Conservation (phyloP, 2,888 invertebrate species). For the Sussaba pulchella region DNA sequence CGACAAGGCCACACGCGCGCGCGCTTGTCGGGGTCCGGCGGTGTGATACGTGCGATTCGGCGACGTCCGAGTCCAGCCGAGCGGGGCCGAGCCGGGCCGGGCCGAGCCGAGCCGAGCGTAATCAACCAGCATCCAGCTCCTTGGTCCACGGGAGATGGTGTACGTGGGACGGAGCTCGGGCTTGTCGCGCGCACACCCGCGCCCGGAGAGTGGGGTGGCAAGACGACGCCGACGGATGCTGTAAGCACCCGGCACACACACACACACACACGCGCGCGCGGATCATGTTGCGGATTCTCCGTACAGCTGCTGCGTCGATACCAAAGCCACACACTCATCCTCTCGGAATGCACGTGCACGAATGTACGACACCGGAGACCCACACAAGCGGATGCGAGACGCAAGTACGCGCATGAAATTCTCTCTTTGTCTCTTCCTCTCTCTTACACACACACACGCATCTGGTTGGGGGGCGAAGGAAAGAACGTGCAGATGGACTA, state of each 20-base stretch:
- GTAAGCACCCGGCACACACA: constrained; percentile 22
- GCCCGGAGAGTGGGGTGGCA: too few relatives aligned
- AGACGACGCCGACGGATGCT: constrained; percentile 30
- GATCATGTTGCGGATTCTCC: too few relatives aligned
- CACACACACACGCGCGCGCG: constrained; percentile 48
- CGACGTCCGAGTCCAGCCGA: constrained; percentile 69
- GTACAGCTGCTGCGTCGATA: constrained; percentile 51
- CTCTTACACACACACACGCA: background rate
- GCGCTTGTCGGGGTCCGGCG: constrained; percentile 23
- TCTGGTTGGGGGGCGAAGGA: too few relatives aligned
- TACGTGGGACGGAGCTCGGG: constrained; percentile 60
- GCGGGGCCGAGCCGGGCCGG: constrained; percentile 72
- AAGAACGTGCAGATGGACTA: background rate
- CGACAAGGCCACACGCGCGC: constrained; percentile 26
- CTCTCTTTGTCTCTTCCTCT: too few relatives aligned
- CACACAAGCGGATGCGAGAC: background rate
- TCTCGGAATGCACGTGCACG: constrained; percentile 46
- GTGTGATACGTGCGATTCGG: constrained; percentile 52
- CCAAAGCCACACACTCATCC: constrained; percentile 25
- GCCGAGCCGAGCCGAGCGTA: constrained; percentile 75
- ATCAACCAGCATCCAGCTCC: constrained; percentile 60
- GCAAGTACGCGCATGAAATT: constrained; percentile 9
- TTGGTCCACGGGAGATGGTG: constrained; percentile 46
- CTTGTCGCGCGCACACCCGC: constrained; percentile 53
- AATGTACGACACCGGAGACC: background rate